These are phyloP conservation scores for Lepus americanus DNA, from an alignment of 2,113 vertebrate genomes.

Conservation along the genomic window DNA sequence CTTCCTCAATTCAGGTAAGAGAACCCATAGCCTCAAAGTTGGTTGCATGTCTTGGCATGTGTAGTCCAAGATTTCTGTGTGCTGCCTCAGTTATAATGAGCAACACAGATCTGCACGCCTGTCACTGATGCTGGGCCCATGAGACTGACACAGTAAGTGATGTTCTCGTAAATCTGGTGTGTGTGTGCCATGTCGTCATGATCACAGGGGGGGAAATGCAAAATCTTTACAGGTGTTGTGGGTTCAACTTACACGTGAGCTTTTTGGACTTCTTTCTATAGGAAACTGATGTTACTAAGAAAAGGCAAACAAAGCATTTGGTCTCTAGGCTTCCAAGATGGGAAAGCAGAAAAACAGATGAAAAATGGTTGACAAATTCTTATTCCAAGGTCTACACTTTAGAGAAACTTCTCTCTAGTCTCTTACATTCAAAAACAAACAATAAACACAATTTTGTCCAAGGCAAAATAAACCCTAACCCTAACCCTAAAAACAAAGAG, in stretches of 20 bases:
- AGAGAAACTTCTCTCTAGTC: neutral
- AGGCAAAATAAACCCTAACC: neutral
- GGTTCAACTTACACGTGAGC: neutral
- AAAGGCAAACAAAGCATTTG: neutral
- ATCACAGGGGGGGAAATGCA: neutral
- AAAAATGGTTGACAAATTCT: neutral
- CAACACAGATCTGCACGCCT: neutral
- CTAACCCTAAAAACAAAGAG: neutral
- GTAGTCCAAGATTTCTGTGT: neutral
- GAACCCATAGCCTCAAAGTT: neutral
- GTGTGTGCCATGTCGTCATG: neutral
- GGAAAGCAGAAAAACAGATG: neutral
- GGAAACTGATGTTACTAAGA: constrained; percentile 23
- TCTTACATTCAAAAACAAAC: neutral
- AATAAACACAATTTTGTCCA: neutral
- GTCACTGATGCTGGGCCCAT: neutral
- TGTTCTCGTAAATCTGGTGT: neutral
- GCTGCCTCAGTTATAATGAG: neutral
- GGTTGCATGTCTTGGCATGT: neutral
- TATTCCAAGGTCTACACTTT: neutral
- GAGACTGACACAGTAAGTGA: neutral
- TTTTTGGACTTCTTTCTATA: neutral
- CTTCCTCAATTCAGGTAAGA: neutral
- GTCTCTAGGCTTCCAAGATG: neutral
- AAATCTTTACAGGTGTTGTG: neutral